Base-by-base conservation (phyloP, 2,888 invertebrate species). In the Endotricha flammealis region DNA sequence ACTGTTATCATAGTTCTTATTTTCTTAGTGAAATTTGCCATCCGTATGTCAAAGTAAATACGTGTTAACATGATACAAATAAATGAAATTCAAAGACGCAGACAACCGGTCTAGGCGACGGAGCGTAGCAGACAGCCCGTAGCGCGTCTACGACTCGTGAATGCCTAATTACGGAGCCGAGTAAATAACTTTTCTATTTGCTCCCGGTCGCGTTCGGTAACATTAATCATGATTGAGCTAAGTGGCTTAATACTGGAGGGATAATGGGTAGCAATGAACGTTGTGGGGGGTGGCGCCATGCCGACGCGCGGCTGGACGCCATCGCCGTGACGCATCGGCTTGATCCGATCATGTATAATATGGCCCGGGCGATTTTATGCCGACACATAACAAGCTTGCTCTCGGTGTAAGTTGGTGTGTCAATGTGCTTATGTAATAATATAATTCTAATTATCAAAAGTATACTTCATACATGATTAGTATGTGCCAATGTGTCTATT, bases 141-240 rank as follows among this genome's bases (percentile, higher is more conserved):
- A 74, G 77, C 69, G 74, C 64, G 64, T 49, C 50, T 55, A 63
- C 65, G 72, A 78, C 81, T 76, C 75, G 70, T 82, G 85, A 85
- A 86, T 86, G 78, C 80, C 85, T 86, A 86, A 85, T 86, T 86
- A 81, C 81, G 79, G 66, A 68, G 58, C 63, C 59, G 72, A 78
- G 85, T 79, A 85, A 85, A 85, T 85, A 86, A 78, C 73, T 82
- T 85, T 85, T 83, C 81, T 86, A 83, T 85, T 85, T 82, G 78
- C 79, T 62, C 75, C 73, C 77, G 72, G 71, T 73, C 69, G 77
- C 72, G 74, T 82, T 80, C 80, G 77, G 77, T 78, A 83, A 79
- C 86, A 86, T 86, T 86, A 87, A 88, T 87, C 88, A 87, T 86
- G 87, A 86, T 85, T 82, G 83, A 86, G 77, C 86, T 87, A 85